Evolutionary conservation across 1,140 invertebrate species (phyloP).

Genomic region (Uloborus diversus): DNA sequence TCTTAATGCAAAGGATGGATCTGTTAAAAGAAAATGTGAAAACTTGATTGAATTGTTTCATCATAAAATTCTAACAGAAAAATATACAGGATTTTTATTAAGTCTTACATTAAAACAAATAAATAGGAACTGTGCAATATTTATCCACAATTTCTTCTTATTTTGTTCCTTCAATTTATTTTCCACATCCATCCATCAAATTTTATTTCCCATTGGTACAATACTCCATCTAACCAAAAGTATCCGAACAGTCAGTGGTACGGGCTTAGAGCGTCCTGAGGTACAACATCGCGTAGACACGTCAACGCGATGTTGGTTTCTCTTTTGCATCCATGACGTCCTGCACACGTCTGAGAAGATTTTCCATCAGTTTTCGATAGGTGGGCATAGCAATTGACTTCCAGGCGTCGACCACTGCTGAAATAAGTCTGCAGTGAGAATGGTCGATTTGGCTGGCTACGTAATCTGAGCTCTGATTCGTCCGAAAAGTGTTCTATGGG

Average conservation of each 20-base stretch:
- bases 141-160: no score
- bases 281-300: not conserved
- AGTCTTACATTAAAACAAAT: no score
- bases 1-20: no score
- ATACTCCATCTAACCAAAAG: not conserved
- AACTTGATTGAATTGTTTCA: no score
- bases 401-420: slow-evolving; percentile 1
- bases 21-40: no score
- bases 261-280: not conserved
- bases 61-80: no score
- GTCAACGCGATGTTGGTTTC: slow-evolving; percentile 4
- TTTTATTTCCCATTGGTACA: no score
- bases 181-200: no score
- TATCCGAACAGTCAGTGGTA: not conserved
- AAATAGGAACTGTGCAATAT: no score
- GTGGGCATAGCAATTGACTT: slow-evolving; percentile 11
- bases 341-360: slow-evolving; percentile 42
- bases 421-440: slow-evolving; percentile 10
- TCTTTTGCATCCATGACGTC: slow-evolving; percentile 7
- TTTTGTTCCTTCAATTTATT: no score
- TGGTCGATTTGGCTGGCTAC: slow-evolving; percentile 4
- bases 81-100: no score
- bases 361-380: slow-evolving; percentile 14
- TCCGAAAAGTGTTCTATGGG: not conserved
- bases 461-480: not conserved